phyloP scores from a whole-genome alignment of 2,113 vertebrate species.

The Limanda limanda region DNA sequence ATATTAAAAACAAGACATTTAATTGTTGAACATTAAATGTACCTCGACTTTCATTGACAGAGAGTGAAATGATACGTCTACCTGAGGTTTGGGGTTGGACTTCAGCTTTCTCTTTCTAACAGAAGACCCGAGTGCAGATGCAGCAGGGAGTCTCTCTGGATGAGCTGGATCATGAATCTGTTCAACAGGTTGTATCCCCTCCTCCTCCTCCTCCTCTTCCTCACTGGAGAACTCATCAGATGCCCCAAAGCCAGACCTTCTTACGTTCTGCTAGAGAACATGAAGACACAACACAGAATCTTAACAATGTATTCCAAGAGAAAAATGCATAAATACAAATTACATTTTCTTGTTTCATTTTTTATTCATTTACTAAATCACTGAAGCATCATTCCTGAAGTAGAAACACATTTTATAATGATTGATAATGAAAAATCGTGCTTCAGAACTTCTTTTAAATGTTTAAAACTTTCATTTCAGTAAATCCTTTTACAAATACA shows the following conservation, averaged over 20 bases:
- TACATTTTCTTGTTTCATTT: neutral
- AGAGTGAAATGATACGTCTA: neutral
- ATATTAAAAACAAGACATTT: neutral
- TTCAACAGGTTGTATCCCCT: slow-evolving; percentile 50
- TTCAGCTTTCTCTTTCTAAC: slow-evolving; percentile 80
- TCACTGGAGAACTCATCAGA: slow-evolving; percentile 96
- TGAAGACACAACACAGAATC: neutral
- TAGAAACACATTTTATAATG: too few relatives aligned
- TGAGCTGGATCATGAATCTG: slow-evolving; percentile 36
- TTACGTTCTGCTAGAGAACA: slow-evolving; percentile 73
- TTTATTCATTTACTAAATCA: neutral
- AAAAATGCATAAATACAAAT: neutral
- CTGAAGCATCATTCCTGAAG: too few relatives aligned
- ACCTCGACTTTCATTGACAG: neutral
- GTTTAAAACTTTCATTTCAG: neutral
- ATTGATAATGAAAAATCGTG: too few relatives aligned
- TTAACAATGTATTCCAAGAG: neutral
- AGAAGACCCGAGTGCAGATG: slow-evolving; percentile 69
- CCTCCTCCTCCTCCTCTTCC: slow-evolving; percentile 91
- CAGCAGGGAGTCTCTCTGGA: slow-evolving; percentile 57
- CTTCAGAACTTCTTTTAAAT: neutral
- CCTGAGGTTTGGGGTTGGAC: slow-evolving; percentile 44
- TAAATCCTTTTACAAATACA: too few relatives aligned
- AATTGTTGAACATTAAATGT: neutral
- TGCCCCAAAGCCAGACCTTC: slow-evolving; percentile 71